Percentiles rank a stretch among this genome's conserved stretches.
Conservation (phyloP, 2,113 vertebrate species). For the Coregonus clupeaformis region DNA sequence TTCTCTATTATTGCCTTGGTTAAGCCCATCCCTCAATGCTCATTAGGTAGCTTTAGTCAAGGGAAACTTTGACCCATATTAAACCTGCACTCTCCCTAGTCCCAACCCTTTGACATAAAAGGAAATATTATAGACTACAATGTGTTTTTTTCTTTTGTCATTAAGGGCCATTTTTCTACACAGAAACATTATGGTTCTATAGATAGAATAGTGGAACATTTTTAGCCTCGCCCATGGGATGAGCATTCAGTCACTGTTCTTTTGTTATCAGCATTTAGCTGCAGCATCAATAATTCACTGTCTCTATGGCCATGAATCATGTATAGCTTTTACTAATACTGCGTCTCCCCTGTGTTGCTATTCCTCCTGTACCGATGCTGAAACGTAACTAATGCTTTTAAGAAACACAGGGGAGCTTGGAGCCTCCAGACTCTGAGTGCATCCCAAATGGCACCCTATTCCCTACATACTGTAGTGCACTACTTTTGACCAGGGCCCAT, state of each 20-base stretch:
- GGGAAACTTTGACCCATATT: slow-evolving; percentile 52
- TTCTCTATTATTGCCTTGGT: not conserved
- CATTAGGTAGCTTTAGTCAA: slow-evolving; percentile 20
- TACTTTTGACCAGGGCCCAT: no score
- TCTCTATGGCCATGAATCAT: slow-evolving; percentile 4
- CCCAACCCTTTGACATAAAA: not conserved
- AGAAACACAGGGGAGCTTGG: not conserved
- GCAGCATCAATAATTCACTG: slow-evolving; percentile 5
- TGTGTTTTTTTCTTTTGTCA: not conserved
- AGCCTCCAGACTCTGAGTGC: not conserved
- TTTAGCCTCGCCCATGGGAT: not conserved
- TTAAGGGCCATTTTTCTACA: not conserved
- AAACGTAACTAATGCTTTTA: not conserved
- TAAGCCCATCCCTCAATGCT: slow-evolving; percentile 28
- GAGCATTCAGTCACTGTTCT: not conserved
- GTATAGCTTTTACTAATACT: not conserved
- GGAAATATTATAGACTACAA: not conserved
- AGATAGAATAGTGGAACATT: not conserved
- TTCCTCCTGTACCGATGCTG: not conserved
- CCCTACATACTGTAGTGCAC: no score
- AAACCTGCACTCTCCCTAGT: slow-evolving; percentile 25
- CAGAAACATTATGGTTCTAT: not conserved
- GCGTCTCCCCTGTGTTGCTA: slow-evolving; percentile 2
- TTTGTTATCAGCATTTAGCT: not conserved
- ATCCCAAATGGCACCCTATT: no score